These are phyloP conservation scores for Brotula barbata DNA, from an alignment of 2,797 vertebrate species.

Conservation along the genomic window DNA sequence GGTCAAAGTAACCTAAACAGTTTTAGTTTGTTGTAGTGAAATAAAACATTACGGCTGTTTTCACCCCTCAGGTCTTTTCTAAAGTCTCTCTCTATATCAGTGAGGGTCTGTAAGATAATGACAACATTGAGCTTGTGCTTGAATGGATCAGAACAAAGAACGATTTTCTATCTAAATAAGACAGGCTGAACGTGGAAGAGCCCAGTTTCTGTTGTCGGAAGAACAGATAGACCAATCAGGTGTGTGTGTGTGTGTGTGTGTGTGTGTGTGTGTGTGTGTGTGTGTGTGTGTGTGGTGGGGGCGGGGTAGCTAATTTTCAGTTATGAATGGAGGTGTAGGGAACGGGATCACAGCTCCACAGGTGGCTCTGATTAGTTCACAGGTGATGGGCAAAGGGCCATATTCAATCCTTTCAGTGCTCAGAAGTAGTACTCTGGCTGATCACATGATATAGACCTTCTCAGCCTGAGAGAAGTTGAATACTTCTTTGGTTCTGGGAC, in stretches of 20 bases:
- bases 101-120: slow-evolving; percentile 60
- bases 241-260: neutral
- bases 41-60: slow-evolving; percentile 63
- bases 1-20: slow-evolving; percentile 57
- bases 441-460: slow-evolving; percentile 99
- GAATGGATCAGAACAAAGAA: slow-evolving; percentile 59
- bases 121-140: slow-evolving; percentile 64
- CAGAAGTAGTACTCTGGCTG: slow-evolving; percentile 47
- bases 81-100: slow-evolving; percentile 47
- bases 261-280: neutral
- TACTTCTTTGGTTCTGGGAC: slow-evolving; percentile 99
- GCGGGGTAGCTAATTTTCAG: neutral
- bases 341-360: slow-evolving; percentile 66
- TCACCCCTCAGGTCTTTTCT: slow-evolving; percentile 42
- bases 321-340: neutral
- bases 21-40: slow-evolving; percentile 68
- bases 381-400: slow-evolving; percentile 51
- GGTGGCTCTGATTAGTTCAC: slow-evolving; percentile 68
- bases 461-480: slow-evolving; percentile 99
- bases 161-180: slow-evolving; percentile 57
- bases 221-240: slow-evolving; percentile 21
- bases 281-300: slow-evolving; percentile 11
- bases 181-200: slow-evolving; percentile 59
- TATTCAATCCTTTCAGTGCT: slow-evolving; percentile 56
- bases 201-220: slow-evolving; percentile 55